Conservation (phyloP, 1,140 invertebrate genomes). For the Acromyrmex echinatior region DNA sequence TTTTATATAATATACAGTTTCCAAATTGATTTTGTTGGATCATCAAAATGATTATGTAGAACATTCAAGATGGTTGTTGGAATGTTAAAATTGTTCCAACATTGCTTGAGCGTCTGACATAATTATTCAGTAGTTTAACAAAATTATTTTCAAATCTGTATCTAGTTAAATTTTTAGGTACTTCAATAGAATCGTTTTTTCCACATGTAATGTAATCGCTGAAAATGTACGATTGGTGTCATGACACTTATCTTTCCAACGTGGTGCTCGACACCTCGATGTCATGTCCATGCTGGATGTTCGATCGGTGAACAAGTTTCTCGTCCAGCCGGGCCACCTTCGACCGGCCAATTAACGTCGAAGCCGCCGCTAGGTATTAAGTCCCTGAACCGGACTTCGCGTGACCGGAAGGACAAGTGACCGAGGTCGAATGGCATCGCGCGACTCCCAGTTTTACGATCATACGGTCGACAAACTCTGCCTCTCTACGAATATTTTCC, state of each 20-base stretch:
- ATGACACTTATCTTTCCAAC: not conserved
- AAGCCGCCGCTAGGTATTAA: slow-evolving; percentile 33
- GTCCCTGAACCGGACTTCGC: slow-evolving; percentile 40
- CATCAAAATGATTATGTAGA: no score
- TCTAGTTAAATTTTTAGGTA: no score
- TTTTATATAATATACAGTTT: no score
- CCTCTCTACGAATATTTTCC: not conserved
- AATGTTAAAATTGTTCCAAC: no score
- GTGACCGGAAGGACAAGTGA: slow-evolving; percentile 59
- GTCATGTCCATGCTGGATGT: slow-evolving; percentile 23
- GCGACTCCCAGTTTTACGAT: slow-evolving; percentile 40
- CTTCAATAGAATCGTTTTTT: no score
- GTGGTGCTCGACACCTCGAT: slow-evolving; percentile 7
- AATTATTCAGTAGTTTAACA: no score
- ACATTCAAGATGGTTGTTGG: no score
- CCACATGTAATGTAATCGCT: not conserved
- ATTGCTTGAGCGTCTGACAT: no score
- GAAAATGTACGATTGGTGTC: slow-evolving; percentile 1
- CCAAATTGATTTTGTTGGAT: no score
- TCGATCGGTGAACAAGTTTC: slow-evolving; percentile 43
- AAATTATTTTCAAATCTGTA: no score
- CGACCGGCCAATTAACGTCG: slow-evolving; percentile 45
- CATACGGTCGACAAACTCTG: slow-evolving; percentile 2
- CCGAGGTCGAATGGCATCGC: slow-evolving; percentile 50
- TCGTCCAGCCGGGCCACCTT: slow-evolving; percentile 10